Conservation (phyloP, 2,888 invertebrate genomes). For the Drosophila pseudotakahashii region DNA sequence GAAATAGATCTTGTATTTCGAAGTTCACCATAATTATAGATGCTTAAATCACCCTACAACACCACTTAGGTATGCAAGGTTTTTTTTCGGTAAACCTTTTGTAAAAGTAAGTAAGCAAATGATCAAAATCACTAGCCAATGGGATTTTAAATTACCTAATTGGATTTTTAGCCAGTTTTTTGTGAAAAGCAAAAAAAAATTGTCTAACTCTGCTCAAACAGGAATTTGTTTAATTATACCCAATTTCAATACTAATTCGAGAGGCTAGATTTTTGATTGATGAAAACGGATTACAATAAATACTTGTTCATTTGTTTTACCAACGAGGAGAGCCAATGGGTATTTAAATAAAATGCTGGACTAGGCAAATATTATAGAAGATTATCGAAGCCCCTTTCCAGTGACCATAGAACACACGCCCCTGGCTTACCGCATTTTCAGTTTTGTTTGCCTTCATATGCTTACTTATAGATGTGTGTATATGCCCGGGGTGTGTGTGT, state of each 20-base stretch:
- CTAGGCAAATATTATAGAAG: neutral
- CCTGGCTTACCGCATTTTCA: slow-evolving; percentile 76
- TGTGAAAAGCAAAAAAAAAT: too few species aligned
- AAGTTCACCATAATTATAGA: too few species aligned
- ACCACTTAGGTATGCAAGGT: neutral
- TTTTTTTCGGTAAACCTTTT: neutral
- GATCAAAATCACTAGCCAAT: too few species aligned
- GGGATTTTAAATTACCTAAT: too few species aligned
- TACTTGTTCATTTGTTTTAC: neutral
- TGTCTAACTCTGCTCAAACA: too few species aligned
- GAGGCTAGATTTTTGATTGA: neutral
- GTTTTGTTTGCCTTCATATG: slow-evolving; percentile 79
- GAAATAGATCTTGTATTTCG: too few species aligned
- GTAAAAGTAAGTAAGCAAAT: too few species aligned
- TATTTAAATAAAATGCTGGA: neutral
- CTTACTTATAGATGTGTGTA: slow-evolving; percentile 69
- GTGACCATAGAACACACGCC: slow-evolving; percentile 36
- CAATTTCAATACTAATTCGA: neutral
- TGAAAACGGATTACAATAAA: neutral
- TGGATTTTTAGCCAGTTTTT: too few species aligned
- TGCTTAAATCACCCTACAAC: neutral
- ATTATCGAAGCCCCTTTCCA: slow-evolving; percentile 9
- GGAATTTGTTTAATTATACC: neutral
- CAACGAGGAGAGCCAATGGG: neutral
- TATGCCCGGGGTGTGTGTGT: slow-evolving; percentile 37